Base-by-base conservation (phyloP, 2,888 invertebrate genomes). In the Brachypalpus laphriformis region DNA sequence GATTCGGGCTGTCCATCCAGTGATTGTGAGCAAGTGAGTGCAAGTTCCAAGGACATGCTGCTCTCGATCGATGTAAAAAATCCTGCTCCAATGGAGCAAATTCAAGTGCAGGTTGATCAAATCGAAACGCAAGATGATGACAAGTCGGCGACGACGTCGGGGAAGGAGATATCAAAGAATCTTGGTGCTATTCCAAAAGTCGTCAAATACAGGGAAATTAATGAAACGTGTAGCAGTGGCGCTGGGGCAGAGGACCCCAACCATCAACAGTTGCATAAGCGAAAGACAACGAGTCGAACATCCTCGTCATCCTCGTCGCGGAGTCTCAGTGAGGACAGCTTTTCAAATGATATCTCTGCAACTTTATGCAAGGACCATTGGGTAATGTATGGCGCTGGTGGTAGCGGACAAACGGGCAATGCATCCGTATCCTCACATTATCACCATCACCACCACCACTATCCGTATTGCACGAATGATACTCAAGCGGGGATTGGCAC, bases 1-100 rank as follows among this genome's bases (percentile, higher is more conserved):
- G 94, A 94, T 59, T 92, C 92, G 0, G 92, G 91, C 7, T 92
- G 92, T 70, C 91, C 92, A 4, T 91, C 92, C 5, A 92, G 92
- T 87, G 92, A 92, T 82, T 91, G 92, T 83, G 95, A 95, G 88
- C 94, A 94, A 89, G 93, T 94, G 47, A 95, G 95, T 89, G 95
- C 95, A 25, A 95, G 94, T 89, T 95, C 95, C 11, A 95, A 95
- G 92, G 95, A 95, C 91, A 94, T 94, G 88, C 92, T 95, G 11
- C 92, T 95, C 5, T 87, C 89, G 9, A 92, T 94, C 51, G 88
- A 90, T 57, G 56, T 85, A 71, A 71, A 87, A 66, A 74, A 74
- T 94, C 88, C 75, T 56, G 34, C 87, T 85, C 40, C 87, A 56
- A 81, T 83, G 76, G 71, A 77, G 68, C 74, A 80, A 70, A 57